Evolutionary conservation across 2,888 invertebrate genomes (phyloP).

Genomic region (Leucozona laternaria): DNA sequence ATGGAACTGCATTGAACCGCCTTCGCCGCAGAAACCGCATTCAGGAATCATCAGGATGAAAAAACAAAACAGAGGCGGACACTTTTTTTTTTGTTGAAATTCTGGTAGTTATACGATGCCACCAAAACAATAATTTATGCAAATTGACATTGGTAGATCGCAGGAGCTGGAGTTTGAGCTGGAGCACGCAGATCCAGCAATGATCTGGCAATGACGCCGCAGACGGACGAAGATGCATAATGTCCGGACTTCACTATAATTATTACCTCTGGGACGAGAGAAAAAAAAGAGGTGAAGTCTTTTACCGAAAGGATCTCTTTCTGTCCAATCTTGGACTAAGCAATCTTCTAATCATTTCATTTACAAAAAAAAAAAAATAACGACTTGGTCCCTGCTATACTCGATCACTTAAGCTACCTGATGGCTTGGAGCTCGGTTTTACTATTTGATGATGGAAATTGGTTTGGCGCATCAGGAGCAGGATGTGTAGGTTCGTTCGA

Average conservation of each 20-base stretch:
- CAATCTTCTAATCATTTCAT: slow-evolving; percentile 75
- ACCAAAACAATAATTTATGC: slow-evolving; percentile 76
- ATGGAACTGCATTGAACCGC: slow-evolving; percentile 73
- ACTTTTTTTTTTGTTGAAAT: slow-evolving; percentile 46
- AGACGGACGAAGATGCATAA: slow-evolving; percentile 43
- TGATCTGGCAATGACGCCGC: slow-evolving; percentile 29
- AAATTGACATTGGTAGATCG: slow-evolving; percentile 69
- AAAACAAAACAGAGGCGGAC: slow-evolving; percentile 65
- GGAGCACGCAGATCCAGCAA: slow-evolving; percentile 33
- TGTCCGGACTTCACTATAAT: slow-evolving; percentile 62
- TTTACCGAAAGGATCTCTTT: slow-evolving; percentile 56
- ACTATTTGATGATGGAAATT: slow-evolving; percentile 67
- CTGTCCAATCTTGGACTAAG: slow-evolving; percentile 48
- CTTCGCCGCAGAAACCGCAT: slow-evolving; percentile 37
- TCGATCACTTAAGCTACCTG: slow-evolving; percentile 38
- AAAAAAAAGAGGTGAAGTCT: slow-evolving; percentile 12
- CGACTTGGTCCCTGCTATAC: slow-evolving; percentile 15
- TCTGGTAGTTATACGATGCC: slow-evolving; percentile 74
- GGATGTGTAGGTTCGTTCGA: slow-evolving; percentile 16
- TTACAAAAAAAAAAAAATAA: slow-evolving; percentile 44
- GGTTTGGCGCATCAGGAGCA: slow-evolving; percentile 28
- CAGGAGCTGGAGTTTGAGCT: slow-evolving; percentile 14
- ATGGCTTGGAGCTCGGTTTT: slow-evolving; percentile 48
- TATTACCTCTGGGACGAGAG: slow-evolving; percentile 45
- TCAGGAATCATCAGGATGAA: background rate